Evolutionary conservation across 2,797 vertebrate species (phyloP).

Genomic region (Lerista edwardsae): DNA sequence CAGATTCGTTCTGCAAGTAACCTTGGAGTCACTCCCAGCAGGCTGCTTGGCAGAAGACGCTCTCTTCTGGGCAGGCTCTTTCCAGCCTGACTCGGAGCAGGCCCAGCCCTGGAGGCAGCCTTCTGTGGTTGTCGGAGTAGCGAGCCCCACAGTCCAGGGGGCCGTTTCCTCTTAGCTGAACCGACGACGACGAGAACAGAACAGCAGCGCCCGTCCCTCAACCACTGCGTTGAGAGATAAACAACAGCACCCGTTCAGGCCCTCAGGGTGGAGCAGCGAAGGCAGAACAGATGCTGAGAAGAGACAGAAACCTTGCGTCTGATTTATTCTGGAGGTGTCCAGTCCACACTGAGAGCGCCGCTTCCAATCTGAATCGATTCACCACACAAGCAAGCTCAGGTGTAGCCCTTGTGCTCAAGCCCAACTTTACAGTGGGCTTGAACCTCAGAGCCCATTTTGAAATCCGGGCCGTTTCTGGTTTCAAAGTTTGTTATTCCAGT

Average conservation of each 20-base stretch:
- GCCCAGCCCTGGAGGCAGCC: constrained; percentile 49
- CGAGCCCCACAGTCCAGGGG: constrained; percentile 27
- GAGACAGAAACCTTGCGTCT: background rate
- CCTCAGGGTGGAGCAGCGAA: background rate
- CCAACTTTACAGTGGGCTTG: constrained; percentile 26
- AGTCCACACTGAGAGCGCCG: background rate
- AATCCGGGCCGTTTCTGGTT: constrained; percentile 49
- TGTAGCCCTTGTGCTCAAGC: background rate
- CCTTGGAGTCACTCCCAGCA: constrained; percentile 24
- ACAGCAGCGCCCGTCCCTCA: constrained; percentile 8
- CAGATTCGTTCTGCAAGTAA: constrained; percentile 43
- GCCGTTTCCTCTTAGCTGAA: background rate
- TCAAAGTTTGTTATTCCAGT: fast-evolving
- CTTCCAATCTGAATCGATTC: constrained; percentile 3
- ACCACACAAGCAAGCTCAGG: background rate
- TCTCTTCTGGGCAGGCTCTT: constrained; percentile 37
- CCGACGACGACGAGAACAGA: too few species aligned
- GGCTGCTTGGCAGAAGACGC: constrained; percentile 35
- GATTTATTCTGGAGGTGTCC: background rate
- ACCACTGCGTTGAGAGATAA: background rate
- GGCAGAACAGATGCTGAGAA: background rate
- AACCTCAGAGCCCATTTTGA: constrained; percentile 27
- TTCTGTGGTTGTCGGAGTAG: constrained; percentile 19
- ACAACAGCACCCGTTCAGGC: background rate
- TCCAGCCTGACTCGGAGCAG: constrained; percentile 47